These are phyloP conservation scores for Willisornis vidua DNA, from an alignment of 2,113 vertebrate genomes.

Conservation along the genomic window DNA sequence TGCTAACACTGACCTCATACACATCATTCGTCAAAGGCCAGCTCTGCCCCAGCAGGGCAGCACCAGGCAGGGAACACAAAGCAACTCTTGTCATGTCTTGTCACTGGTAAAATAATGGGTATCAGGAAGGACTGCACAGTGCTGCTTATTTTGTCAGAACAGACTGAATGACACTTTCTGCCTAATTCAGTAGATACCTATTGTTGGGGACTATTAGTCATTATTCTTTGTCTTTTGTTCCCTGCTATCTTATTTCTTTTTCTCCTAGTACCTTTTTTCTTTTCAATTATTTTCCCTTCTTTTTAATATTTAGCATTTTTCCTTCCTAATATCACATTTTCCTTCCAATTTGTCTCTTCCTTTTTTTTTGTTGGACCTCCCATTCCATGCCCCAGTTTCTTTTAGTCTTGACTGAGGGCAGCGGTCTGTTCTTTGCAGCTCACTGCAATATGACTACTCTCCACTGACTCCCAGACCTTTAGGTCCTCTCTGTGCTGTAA, in stretches of 20 bases:
- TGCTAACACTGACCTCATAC: conserved; percentile 32
- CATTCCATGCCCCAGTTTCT: background rate
- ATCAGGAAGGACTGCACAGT: conserved; percentile 38
- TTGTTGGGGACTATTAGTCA: background rate
- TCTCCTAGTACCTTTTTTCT: background rate
- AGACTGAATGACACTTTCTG: conserved; percentile 24
- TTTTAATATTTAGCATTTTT: background rate
- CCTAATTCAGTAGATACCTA: background rate
- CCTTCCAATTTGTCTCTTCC: background rate
- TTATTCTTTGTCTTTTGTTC: background rate
- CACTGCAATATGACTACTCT: background rate
- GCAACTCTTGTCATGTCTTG: conserved; percentile 48
- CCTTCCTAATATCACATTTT: background rate
- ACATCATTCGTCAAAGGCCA: conserved; percentile 15
- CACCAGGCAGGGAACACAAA: conserved; percentile 39
- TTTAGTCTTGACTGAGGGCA: background rate
- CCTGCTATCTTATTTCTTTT: background rate
- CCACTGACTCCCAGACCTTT: background rate
- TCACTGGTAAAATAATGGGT: conserved; percentile 19
- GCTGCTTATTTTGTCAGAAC: conserved; percentile 13
- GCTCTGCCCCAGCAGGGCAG: conserved; percentile 36
- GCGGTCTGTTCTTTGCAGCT: background rate
- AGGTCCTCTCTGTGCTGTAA: background rate
- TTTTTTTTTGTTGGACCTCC: background rate
- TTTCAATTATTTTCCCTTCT: background rate